phyloP scores from a whole-genome alignment of 2,888 invertebrate genomes.

The Germaria angustata region DNA sequence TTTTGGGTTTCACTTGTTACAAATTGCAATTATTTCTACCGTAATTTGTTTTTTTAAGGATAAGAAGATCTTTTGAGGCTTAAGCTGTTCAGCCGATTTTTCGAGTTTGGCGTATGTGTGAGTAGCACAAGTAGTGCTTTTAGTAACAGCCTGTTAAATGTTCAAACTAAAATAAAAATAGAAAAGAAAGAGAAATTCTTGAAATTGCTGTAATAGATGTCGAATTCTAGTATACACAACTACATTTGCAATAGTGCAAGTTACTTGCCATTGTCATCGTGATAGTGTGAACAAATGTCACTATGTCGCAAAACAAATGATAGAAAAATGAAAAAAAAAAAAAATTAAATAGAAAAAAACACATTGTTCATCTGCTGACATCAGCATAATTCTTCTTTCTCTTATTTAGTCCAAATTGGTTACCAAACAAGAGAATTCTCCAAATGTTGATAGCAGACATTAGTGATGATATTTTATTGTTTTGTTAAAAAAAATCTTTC shows the following conservation, averaged over 20 bases:
- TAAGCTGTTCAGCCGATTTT: constrained; percentile 1
- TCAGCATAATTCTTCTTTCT: constrained; percentile 39
- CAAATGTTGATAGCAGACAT: constrained; percentile 53
- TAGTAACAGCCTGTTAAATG: constrained; percentile 66
- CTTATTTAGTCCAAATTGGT: constrained; percentile 40
- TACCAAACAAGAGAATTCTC: constrained; percentile 35
- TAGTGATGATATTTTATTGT: constrained; percentile 53
- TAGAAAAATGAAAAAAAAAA: background rate
- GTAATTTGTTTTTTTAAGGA: background rate
- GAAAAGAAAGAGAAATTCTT: background rate
- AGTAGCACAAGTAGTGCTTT: background rate
- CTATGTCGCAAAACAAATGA: constrained; percentile 43
- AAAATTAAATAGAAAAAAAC: background rate
- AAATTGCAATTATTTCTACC: constrained; percentile 49
- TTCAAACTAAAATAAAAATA: constrained; percentile 44
- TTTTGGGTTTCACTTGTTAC: constrained; percentile 29
- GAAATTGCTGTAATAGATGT: constrained; percentile 21
- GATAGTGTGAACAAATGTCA: constrained; percentile 61
- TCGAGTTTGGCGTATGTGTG: background rate
- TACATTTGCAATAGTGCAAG: constrained; percentile 18
- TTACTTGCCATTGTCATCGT: constrained; percentile 35
- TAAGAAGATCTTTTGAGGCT: constrained; percentile 35
- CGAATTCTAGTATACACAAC: background rate
- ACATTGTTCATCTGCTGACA: constrained; percentile 52
- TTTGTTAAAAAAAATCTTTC: constrained; percentile 20